phyloP scores from a whole-genome alignment of 2,113 vertebrate genomes.

The Probosciger aterrimus region DNA sequence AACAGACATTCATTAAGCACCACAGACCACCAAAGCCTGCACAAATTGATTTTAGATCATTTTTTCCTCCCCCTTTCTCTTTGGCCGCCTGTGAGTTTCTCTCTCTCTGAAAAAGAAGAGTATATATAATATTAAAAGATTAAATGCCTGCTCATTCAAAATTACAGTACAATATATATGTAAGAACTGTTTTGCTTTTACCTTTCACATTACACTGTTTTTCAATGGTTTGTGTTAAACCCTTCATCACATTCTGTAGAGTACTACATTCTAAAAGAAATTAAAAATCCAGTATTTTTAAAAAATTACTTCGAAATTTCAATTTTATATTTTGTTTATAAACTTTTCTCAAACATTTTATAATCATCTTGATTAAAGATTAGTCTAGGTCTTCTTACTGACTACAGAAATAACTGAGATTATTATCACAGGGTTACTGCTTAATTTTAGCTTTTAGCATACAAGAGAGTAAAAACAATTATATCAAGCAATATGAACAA shows the following conservation, averaged over 20 bases:
- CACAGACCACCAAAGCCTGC: neutral
- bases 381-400: neutral
- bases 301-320: neutral
- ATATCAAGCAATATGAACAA: neutral
- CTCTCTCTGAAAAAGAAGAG: neutral
- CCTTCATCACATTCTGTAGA: slow-evolving; percentile 78
- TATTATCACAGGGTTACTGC: neutral
- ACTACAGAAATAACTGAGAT: neutral
- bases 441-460: neutral
- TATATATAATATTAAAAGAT: neutral
- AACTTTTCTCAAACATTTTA: neutral
- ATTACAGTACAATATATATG: neutral
- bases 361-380: neutral
- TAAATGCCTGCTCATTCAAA: neutral
- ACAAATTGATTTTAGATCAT: neutral
- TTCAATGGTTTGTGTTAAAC: slow-evolving; percentile 83
- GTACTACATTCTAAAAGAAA: slow-evolving; percentile 80
- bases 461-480: neutral
- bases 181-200: slow-evolving; percentile 51
- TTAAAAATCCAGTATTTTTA: neutral
- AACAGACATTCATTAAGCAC: neutral
- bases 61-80: neutral
- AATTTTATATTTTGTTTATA: neutral
- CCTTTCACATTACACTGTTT: slow-evolving; percentile 87
- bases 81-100: neutral